Evolutionary conservation across 1,140 invertebrate species (phyloP).

Genomic region (Hylyphantes graminicola): DNA sequence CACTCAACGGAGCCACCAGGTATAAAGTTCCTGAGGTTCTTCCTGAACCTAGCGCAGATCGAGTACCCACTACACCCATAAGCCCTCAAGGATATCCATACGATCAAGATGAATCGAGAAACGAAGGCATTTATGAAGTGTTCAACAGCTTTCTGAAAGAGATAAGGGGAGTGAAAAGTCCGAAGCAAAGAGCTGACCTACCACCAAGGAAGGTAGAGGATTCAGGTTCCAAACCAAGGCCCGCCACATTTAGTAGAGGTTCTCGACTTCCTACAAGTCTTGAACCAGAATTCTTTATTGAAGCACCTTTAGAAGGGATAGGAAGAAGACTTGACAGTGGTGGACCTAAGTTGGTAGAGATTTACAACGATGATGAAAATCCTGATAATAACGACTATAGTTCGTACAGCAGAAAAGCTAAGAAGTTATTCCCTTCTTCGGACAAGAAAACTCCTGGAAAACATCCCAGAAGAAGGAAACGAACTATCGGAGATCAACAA

Average conservation of each 20-base stretch:
- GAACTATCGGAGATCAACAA: not conserved
- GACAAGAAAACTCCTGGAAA: slow-evolving; percentile 28
- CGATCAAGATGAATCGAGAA: not conserved
- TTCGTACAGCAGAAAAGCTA: slow-evolving; percentile 15
- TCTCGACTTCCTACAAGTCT: slow-evolving; percentile 12
- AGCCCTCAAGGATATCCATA: not conserved
- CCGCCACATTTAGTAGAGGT: slow-evolving; percentile 37
- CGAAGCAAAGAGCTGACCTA: no score
- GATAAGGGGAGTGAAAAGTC: not conserved
- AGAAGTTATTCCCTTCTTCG: slow-evolving; percentile 19
- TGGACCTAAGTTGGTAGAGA: slow-evolving; percentile 15
- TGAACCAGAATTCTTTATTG: not conserved
- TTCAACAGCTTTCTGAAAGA: slow-evolving; percentile 47
- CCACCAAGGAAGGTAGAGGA: not conserved
- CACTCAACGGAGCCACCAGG: slow-evolving; percentile 32
- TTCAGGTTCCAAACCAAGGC: slow-evolving; percentile 13
- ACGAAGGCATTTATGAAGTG: slow-evolving; percentile 30
- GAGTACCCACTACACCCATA: slow-evolving; percentile 26
- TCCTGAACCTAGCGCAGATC: slow-evolving; percentile 3
- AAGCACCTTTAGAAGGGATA: not conserved
- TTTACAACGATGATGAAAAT: slow-evolving; percentile 8
- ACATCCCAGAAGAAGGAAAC: slow-evolving; percentile 28
- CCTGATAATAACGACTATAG: slow-evolving; percentile 1
- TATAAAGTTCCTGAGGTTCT: slow-evolving; percentile 28
- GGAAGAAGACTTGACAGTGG: not conserved